These are phyloP conservation scores for Amorpha juglandis DNA, from an alignment of 2,888 invertebrate species.

Conservation along the genomic window DNA sequence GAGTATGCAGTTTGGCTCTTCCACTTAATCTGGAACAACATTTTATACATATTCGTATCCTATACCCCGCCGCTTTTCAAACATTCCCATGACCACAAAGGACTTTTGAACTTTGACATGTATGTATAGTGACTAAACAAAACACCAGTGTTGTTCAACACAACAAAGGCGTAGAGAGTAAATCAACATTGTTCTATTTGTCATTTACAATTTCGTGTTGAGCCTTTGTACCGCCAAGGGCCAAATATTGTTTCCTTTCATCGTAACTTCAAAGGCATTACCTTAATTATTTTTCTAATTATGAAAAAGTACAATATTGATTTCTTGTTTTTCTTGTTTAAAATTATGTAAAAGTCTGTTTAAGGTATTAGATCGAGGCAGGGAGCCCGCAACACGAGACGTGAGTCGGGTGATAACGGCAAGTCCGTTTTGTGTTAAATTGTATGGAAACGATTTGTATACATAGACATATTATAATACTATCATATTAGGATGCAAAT, in stretches of 20 bases:
- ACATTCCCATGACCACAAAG: not conserved
- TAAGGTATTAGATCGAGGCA: too few species aligned
- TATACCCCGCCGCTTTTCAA: not conserved
- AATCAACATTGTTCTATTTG: slow-evolving; percentile 23
- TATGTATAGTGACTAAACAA: not conserved
- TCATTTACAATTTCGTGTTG: slow-evolving; percentile 2
- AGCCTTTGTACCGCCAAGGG: not conserved
- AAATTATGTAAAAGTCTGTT: too few species aligned
- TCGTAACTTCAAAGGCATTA: slow-evolving; percentile 14
- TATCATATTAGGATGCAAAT: too few species aligned
- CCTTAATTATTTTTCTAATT: slow-evolving; percentile 24
- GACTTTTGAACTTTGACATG: not conserved
- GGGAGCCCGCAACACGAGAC: too few species aligned
- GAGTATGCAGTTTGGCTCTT: too few species aligned
- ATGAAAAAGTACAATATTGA: not conserved
- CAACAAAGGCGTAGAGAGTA: slow-evolving; percentile 25
- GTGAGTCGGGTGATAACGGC: too few species aligned
- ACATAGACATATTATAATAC: too few species aligned
- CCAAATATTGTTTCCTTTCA: slow-evolving; percentile 14
- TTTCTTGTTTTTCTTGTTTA: too few species aligned
- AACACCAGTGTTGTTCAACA: slow-evolving; percentile 2
- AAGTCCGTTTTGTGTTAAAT: too few species aligned
- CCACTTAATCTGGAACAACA: not conserved
- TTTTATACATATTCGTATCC: too few species aligned
- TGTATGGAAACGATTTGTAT: too few species aligned